Percentiles rank a stretch among this genome's conserved stretches.
phyloP scores from a whole-genome alignment of 1,140 invertebrate genomes.

The Vanessa atalanta region DNA sequence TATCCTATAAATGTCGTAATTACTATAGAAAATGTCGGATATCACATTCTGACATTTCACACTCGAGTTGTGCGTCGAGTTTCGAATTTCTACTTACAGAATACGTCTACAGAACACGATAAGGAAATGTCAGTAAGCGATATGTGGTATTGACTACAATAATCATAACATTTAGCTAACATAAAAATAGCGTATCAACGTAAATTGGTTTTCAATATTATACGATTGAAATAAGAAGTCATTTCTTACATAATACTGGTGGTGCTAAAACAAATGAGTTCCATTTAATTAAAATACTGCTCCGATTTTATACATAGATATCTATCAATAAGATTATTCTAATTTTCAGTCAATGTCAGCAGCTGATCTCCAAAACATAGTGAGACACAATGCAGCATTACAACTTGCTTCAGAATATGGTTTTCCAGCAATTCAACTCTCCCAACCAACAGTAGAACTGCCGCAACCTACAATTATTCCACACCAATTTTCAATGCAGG shows the following conservation, averaged over 20 bases:
- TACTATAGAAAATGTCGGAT: no score
- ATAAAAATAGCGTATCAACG: no score
- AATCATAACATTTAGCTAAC: no score
- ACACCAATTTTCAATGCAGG: constrained; percentile 67
- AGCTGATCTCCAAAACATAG: constrained; percentile 81
- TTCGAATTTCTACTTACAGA: no score
- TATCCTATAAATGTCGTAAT: no score
- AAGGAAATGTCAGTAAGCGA: no score
- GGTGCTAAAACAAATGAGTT: neutral
- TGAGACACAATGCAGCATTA: constrained; percentile 80
- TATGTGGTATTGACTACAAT: no score
- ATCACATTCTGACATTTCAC: no score
- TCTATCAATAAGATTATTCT: neutral
- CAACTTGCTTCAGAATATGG: constrained; percentile 76
- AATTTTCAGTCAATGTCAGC: constrained; percentile 74
- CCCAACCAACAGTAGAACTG: constrained; percentile 60
- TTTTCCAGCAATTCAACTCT: constrained; percentile 42
- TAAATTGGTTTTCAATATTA: no score
- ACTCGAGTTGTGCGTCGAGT: no score
- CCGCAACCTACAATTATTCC: constrained; percentile 71
- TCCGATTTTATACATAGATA: neutral
- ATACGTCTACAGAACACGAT: no score
- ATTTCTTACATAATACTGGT: neutral
- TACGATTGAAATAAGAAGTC: no score
- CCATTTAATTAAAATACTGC: neutral